These are phyloP conservation scores for Myotis planiceps DNA, from an alignment of 2,797 vertebrate genomes.

Conservation along the genomic window DNA sequence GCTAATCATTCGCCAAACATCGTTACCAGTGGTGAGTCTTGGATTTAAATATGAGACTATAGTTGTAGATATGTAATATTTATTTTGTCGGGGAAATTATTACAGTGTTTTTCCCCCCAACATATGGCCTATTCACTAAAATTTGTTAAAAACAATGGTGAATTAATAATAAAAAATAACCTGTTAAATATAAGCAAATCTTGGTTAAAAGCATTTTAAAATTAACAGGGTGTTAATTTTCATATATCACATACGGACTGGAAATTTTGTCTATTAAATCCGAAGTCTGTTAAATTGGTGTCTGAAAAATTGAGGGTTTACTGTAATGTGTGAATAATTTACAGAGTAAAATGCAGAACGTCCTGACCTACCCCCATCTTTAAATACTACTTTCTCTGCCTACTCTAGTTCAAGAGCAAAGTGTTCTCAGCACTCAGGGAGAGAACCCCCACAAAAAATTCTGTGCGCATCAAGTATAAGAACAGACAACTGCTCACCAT, in stretches of 20 bases:
- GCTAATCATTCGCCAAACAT: not conserved
- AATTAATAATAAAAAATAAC: not conserved
- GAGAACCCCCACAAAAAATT: not conserved
- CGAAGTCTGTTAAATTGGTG: not conserved
- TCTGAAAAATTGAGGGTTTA: not conserved
- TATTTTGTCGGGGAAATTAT: not conserved
- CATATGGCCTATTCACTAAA: not conserved
- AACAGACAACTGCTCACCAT: not conserved
- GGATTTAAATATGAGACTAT: not conserved
- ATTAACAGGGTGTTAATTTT: not conserved
- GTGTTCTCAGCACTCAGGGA: not conserved
- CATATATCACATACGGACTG: not conserved
- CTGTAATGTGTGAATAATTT: not conserved
- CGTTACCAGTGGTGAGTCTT: not conserved
- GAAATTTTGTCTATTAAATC: not conserved
- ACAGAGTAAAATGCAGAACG: not conserved
- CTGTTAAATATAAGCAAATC: not conserved
- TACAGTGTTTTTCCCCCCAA: not conserved
- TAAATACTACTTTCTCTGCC: not conserved
- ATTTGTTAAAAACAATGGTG: not conserved
- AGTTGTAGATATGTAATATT: not conserved
- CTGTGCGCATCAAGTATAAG: not conserved
- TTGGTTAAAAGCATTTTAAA: not conserved
- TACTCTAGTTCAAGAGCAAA: not conserved
- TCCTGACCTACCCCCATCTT: not conserved